Percentiles rank a stretch among this genome's conserved stretches.
phyloP scores from a whole-genome alignment of 2,888 invertebrate species.

The Lasioglossum zephyrum region DNA sequence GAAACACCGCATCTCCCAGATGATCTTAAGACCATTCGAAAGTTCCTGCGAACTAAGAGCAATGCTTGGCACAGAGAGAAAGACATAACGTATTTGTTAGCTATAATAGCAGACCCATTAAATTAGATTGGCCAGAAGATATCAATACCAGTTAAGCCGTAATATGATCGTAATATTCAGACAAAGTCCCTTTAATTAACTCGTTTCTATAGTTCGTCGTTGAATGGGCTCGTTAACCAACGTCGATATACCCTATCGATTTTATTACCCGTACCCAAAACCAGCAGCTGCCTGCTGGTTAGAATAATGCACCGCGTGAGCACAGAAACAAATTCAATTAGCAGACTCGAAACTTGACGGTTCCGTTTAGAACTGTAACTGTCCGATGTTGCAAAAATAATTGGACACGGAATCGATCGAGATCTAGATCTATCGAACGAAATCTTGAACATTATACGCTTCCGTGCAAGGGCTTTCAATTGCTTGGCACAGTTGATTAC shows the following conservation, averaged over 20 bases:
- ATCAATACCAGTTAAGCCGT: constrained; percentile 1
- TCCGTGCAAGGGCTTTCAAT: background rate
- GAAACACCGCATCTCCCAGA: background rate
- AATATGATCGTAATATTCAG: constrained; percentile 18
- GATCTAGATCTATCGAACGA: background rate
- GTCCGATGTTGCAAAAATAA: background rate
- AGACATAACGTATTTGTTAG: constrained; percentile 9
- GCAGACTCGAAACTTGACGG: background rate
- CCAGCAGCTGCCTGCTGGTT: background rate
- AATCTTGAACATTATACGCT: background rate
- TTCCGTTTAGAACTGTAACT: background rate
- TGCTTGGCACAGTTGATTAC: background rate
- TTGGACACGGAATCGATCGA: background rate
- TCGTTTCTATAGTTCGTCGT: background rate
- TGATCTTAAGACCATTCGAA: background rate
- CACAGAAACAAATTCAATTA: background rate
- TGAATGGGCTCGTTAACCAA: background rate
- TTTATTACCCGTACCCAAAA: background rate
- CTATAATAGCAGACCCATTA: constrained; percentile 15
- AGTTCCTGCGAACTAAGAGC: background rate
- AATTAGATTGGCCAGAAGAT: constrained; percentile 18
- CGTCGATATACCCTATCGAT: background rate
- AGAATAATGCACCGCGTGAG: background rate
- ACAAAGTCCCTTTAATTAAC: constrained; percentile 21
- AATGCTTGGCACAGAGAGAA: background rate